A percentile compares a stretch with the other conserved stretches of the same genome.
Conservation (phyloP, 2,797 vertebrate species). For the Tinamus major region DNA sequence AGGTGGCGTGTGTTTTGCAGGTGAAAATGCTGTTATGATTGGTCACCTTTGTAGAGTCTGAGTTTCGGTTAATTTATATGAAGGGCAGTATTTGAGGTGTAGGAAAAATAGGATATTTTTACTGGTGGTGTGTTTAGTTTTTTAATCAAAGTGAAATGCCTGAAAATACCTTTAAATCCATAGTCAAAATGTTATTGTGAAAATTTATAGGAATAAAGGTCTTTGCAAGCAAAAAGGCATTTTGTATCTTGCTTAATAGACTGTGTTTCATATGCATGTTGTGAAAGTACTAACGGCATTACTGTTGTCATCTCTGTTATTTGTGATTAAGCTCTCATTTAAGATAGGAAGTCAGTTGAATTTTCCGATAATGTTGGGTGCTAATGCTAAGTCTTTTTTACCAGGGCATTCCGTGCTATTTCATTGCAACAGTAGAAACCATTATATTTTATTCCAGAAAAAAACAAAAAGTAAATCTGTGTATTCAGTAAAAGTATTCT, state of each 20-base stretch:
- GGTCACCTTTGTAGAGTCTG: conserved; percentile 2
- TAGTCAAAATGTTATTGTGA: neutral
- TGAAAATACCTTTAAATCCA: neutral
- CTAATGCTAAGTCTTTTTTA: neutral
- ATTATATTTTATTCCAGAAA: neutral
- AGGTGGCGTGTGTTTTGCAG: neutral
- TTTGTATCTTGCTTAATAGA: neutral
- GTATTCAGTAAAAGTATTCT: neutral
- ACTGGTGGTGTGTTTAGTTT: neutral
- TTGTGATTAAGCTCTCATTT: neutral
- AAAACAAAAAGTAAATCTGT: neutral
- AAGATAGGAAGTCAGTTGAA: neutral
- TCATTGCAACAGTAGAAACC: neutral
- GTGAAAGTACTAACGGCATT: too few relatives aligned
- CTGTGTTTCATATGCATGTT: neutral
- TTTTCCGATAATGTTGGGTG: neutral
- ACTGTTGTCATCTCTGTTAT: neutral
- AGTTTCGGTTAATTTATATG: neutral
- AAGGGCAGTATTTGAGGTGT: neutral
- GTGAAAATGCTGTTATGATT: conserved; percentile 6
- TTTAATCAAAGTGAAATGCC: neutral
- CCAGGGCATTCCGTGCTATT: neutral
- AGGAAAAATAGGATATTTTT: neutral
- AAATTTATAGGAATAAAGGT: neutral
- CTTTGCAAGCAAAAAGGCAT: neutral